Percentiles rank a stretch among this genome's conserved stretches.
These are phyloP conservation scores for Lithobates sylvaticus DNA, from an alignment of 2,797 vertebrate genomes.

Conservation along the genomic window DNA sequence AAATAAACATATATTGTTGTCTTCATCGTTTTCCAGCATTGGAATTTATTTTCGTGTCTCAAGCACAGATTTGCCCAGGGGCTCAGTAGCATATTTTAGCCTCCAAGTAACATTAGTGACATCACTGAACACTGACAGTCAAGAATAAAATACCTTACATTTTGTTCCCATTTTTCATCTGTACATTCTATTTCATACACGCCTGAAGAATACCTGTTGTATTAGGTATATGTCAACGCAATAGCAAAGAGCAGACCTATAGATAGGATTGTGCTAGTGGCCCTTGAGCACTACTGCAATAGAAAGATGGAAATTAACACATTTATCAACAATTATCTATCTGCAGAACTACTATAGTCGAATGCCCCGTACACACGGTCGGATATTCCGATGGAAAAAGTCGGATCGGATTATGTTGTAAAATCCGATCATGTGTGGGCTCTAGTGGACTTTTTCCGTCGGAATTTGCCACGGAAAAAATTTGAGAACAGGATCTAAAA, in stretches of 20 bases:
- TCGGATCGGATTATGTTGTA: no score
- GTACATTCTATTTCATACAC: not conserved
- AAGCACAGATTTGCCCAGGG: not conserved
- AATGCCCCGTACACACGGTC: no score
- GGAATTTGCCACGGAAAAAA: no score
- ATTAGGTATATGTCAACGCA: no score
- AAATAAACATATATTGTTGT: constrained; percentile 23
- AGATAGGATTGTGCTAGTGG: not conserved
- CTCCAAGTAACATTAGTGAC: constrained; percentile 12
- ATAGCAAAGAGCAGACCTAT: not conserved
- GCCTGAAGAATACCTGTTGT: not conserved
- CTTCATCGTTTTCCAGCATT: not conserved
- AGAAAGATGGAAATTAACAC: no score
- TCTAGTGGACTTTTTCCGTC: no score
- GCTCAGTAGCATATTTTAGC: not conserved
- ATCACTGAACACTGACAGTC: not conserved
- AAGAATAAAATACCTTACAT: constrained; percentile 23
- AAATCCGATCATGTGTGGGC: no score
- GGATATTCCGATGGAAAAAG: no score
- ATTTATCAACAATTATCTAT: no score
- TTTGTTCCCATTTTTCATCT: constrained; percentile 15
- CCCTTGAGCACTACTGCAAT: not conserved
- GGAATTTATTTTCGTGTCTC: not conserved
- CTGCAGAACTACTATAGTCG: no score
- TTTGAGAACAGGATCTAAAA: no score